Evolutionary conservation across 1,140 invertebrate species (phyloP).

Genomic region (Tetraneura akinire): DNA sequence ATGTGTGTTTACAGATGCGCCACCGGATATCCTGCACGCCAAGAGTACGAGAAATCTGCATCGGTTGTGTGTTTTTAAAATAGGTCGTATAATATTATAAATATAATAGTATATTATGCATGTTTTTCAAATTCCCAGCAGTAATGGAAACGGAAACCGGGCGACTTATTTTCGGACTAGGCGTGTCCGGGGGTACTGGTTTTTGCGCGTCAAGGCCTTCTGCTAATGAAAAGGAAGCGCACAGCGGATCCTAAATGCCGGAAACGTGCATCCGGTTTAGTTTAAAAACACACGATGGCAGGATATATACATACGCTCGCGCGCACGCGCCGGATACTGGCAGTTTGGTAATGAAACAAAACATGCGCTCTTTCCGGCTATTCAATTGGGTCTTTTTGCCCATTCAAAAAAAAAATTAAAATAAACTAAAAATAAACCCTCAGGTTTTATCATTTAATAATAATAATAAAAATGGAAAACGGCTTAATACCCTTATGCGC

Average conservation of each 20-base stretch:
- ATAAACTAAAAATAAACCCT: conserved; percentile 13
- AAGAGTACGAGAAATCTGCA: conserved; percentile 33
- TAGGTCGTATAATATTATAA: background rate
- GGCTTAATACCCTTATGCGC: background rate
- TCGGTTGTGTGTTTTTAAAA: conserved; percentile 31
- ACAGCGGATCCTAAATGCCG: conserved; percentile 44
- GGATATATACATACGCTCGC: conserved; percentile 4
- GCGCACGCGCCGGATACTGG: conserved; percentile 28
- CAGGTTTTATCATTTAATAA: background rate
- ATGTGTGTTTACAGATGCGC: conserved; percentile 19
- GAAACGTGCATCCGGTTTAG: conserved; percentile 44
- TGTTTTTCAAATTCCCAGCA: conserved; percentile 34
- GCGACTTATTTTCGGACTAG: conserved; percentile 48
- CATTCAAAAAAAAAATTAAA: conserved; percentile 15
- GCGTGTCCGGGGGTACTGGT: conserved; percentile 32
- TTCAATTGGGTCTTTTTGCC: conserved; percentile 32
- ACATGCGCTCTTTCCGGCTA: conserved; percentile 40
- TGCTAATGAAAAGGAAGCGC: conserved; percentile 15
- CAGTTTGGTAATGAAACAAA: conserved; percentile 26
- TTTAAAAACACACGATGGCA: conserved; percentile 45
- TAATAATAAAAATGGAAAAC: conserved; percentile 18
- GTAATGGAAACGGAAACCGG: conserved; percentile 38
- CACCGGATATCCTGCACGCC: conserved; percentile 27
- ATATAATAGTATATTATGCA: background rate
- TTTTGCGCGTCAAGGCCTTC: conserved; percentile 33